Base-by-base conservation (phyloP, 2,797 vertebrate genomes). In the Lepus townsendii region DNA sequence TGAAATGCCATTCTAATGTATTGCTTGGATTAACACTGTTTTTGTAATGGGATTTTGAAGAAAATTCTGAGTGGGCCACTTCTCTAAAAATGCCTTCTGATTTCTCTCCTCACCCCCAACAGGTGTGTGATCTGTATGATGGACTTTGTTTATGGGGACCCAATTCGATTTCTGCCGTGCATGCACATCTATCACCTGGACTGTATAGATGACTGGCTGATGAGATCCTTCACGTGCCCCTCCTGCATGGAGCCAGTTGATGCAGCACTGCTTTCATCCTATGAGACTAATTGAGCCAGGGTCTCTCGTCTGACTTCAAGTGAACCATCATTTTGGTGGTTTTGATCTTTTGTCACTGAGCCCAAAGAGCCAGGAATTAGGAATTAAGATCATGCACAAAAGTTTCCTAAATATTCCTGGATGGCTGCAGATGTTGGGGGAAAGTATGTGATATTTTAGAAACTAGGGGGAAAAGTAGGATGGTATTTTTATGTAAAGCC, bases 131-230 rank as follows among this genome's bases (percentile, higher is more conserved):
- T 99, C 98, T 99, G 99, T 98, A 99, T 99, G 99, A 99, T 99
- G 99, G 99, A 99, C 99, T 99, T 99, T 99, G 99, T 99, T 96
- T 99, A 99, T 22, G 99, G 99, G 85, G 99, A 99, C 97, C 99
- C 99, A 73, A 99, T 99, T 98, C 98, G 99, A 98, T 99, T 99
- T 98, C 99, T 99, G 98, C 99, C 99, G 1, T 99, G 99, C 99
- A 99, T 99, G 99, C 99, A 99, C 98, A 99, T 99, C 98, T 99
- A 99, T 98, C 99, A 99, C 97, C 99, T 99, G 99, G 99, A 99
- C 99, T 99, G 99, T 99, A 99, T 99, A 99, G 99, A 99, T 84
- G 99, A 99, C 99, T 99, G 99, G 99, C 98, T 99, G 98, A 99
- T 99, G 99, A 98, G 99, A 97, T 99, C 99, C 98, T 99, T 99